These are phyloP conservation scores for Etheostoma perlongum DNA, from an alignment of 2,797 vertebrate species.

Conservation along the genomic window DNA sequence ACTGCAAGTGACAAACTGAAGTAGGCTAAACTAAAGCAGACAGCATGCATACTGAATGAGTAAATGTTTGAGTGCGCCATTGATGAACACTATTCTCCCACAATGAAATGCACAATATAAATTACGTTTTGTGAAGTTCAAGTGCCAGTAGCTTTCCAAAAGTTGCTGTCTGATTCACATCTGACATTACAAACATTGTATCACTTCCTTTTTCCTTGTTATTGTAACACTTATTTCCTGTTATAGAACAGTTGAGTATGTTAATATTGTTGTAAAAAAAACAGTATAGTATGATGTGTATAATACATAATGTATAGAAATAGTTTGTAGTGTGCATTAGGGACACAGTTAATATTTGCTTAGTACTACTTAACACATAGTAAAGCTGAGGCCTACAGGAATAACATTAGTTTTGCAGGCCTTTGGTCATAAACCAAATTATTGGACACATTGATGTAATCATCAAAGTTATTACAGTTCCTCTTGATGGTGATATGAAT, in stretches of 20 bases:
- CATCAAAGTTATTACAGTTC: too few relatives aligned
- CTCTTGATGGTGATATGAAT: too few relatives aligned
- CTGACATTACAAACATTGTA: background rate
- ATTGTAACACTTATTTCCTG: background rate
- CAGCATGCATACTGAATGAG: background rate
- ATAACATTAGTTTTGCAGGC: too few relatives aligned
- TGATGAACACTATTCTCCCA: background rate
- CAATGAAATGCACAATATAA: background rate
- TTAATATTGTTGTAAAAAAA: background rate
- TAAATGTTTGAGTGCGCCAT: fast-evolving
- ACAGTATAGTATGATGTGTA: background rate
- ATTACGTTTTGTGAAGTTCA: background rate
- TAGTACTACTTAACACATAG: background rate
- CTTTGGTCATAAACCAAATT: too few relatives aligned
- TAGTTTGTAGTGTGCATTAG: background rate
- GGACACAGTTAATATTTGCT: background rate
- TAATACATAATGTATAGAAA: background rate
- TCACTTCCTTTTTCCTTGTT: background rate
- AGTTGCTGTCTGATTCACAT: background rate
- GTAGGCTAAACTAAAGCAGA: background rate
- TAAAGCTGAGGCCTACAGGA: background rate
- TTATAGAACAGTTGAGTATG: too few relatives aligned
- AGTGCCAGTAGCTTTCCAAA: background rate
- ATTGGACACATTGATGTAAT: too few relatives aligned
- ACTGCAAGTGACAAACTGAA: too few relatives aligned